phyloP scores from a whole-genome alignment of 2,888 invertebrate species.

The Idaea aversata region DNA sequence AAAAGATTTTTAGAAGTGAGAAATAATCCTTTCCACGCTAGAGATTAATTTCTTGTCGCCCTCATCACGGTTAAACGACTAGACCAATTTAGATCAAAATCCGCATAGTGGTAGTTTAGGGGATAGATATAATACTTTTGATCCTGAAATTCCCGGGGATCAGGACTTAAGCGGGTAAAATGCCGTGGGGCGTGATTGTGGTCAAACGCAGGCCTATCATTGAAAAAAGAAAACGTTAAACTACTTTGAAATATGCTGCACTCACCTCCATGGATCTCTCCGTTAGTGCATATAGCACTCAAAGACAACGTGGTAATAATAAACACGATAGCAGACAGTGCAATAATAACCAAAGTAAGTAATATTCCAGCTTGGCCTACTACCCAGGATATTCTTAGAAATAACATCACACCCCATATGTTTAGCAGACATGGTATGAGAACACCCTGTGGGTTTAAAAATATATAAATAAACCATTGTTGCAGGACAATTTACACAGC shows the following conservation, averaged over 20 bases:
- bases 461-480: background rate
- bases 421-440: slow-evolving; percentile 96
- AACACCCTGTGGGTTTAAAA: slow-evolving; percentile 82
- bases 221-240: background rate
- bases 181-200: too few relatives aligned
- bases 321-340: slow-evolving; percentile 90
- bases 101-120: too few relatives aligned
- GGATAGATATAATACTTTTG: too few relatives aligned
- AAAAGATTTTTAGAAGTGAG: too few relatives aligned
- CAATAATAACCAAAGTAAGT: slow-evolving; percentile 86
- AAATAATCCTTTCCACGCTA: too few relatives aligned
- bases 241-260: background rate
- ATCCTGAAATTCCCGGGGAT: too few relatives aligned
- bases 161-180: too few relatives aligned
- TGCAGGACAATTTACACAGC: too few relatives aligned
- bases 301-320: slow-evolving; percentile 92
- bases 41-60: too few relatives aligned
- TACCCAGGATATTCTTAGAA: slow-evolving; percentile 98
- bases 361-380: slow-evolving; percentile 95
- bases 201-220: too few relatives aligned
- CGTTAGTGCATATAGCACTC: slow-evolving; percentile 96
- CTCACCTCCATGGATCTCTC: slow-evolving; percentile 97
- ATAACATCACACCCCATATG: slow-evolving; percentile 99
- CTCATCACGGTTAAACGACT: too few relatives aligned
- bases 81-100: too few relatives aligned